Conservation (phyloP, 2,888 invertebrate genomes). For the Epinotia demarniana region DNA sequence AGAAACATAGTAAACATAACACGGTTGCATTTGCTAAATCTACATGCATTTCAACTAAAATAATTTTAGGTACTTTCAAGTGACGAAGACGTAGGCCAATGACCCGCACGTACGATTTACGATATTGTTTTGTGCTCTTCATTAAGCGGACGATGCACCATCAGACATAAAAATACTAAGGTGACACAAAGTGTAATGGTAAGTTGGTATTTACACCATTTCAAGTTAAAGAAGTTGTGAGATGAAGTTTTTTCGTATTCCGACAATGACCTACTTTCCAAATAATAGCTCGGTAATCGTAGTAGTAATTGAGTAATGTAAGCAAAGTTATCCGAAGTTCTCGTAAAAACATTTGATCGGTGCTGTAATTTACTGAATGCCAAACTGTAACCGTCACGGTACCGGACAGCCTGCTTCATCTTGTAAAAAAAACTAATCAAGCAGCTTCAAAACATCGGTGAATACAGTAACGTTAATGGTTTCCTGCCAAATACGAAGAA, state of each 20-base stretch:
- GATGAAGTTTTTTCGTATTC: constrained; percentile 18
- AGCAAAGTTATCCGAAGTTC: constrained; percentile 55
- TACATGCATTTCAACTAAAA: too few species aligned
- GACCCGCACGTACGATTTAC: constrained; percentile 1
- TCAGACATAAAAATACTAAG: neutral
- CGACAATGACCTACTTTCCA: constrained; percentile 76
- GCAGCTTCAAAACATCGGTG: constrained; percentile 57
- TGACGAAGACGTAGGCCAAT: constrained; percentile 1
- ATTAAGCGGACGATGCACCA: constrained; percentile 12
- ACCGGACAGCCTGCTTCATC: constrained; percentile 7
- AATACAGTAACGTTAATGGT: constrained; percentile 49
- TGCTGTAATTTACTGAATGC: constrained; percentile 28
- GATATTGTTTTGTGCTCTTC: constrained; percentile 6
- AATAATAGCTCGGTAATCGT: constrained; percentile 32
- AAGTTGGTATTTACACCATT: neutral
- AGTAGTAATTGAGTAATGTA: constrained; percentile 43
- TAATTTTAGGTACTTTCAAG: too few species aligned
- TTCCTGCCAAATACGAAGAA: constrained; percentile 59
- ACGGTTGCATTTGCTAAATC: neutral
- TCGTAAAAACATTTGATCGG: constrained; percentile 28
- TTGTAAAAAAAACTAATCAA: constrained; percentile 61
- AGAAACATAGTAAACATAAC: neutral
- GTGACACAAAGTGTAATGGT: neutral
- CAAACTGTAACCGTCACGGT: constrained; percentile 40
- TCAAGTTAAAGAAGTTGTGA: constrained; percentile 17